Percentiles rank a stretch among this genome's conserved stretches.
Evolutionary conservation across 2,113 vertebrate species (phyloP).

Genomic region (Trogon surrucura): DNA sequence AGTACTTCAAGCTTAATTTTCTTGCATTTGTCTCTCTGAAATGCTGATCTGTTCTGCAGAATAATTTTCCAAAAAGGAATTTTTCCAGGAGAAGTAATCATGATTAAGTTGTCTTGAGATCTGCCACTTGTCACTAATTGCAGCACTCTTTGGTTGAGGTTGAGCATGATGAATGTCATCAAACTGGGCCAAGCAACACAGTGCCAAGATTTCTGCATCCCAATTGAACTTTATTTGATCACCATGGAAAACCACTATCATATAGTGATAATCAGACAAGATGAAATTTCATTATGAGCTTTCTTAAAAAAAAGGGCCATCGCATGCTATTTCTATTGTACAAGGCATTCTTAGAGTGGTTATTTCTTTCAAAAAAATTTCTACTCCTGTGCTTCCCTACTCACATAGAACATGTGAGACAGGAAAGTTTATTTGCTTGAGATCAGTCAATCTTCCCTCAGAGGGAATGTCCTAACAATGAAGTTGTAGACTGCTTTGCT

Average conservation of each 20-base stretch:
- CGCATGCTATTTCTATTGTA: not conserved
- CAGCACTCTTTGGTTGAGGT: not conserved
- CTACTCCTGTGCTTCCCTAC: not conserved
- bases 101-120: constrained; percentile 31
- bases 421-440: not conserved
- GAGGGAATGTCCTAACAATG: not conserved
- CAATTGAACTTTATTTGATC: not conserved
- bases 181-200: not conserved
- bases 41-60: not conserved
- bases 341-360: not conserved
- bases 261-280: not conserved
- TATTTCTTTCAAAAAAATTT: not conserved
- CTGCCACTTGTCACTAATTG: constrained; percentile 39
- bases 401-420: not conserved
- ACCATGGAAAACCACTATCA: not conserved
- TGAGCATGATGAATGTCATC: not conserved
- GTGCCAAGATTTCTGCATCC: not conserved
- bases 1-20: not conserved
- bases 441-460: not conserved
- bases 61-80: not conserved
- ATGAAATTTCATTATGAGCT: not conserved
- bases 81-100: constrained; percentile 11
- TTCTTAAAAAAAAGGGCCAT: not conserved
- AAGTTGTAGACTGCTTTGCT: not conserved
- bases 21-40: not conserved